Conservation (phyloP, 2,888 invertebrate species). For the Elmis aenea region DNA sequence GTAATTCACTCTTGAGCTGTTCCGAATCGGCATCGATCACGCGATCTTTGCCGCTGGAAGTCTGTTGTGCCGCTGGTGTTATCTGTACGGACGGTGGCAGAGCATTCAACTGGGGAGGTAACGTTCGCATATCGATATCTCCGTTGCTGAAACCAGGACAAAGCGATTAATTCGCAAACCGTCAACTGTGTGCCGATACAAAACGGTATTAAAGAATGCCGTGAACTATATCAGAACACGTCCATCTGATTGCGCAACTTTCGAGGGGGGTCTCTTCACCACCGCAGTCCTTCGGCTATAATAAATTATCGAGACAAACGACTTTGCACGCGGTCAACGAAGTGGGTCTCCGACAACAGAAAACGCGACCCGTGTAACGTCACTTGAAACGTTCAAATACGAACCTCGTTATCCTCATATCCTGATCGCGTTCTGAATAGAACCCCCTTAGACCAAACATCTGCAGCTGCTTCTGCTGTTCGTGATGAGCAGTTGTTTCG, state of each 20-base stretch:
- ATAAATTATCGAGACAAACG: too few relatives aligned
- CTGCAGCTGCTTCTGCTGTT: slow-evolving; percentile 21
- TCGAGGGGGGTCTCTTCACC: too few relatives aligned
- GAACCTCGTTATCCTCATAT: slow-evolving; percentile 43
- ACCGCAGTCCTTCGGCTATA: too few relatives aligned
- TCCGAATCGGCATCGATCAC: slow-evolving; percentile 24
- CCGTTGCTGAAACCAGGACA: slow-evolving; percentile 42
- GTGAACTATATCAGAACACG: too few relatives aligned
- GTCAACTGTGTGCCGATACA: too few relatives aligned
- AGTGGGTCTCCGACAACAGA: too few relatives aligned
- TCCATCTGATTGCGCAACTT: too few relatives aligned
- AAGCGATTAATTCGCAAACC: slow-evolving; percentile 4
- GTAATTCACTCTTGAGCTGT: slow-evolving; percentile 30
- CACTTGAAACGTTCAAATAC: too few relatives aligned
- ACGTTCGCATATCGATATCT: slow-evolving; percentile 45
- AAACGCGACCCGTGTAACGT: too few relatives aligned
- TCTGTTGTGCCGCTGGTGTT: slow-evolving; percentile 4
- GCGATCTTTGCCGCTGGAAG: background rate
- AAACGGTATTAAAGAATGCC: too few relatives aligned
- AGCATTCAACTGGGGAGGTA: slow-evolving; percentile 29
- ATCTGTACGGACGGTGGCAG: slow-evolving; percentile 12
- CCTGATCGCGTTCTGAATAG: slow-evolving; percentile 38
- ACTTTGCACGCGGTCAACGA: too few relatives aligned
- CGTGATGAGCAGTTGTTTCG: too few relatives aligned
- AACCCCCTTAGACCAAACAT: slow-evolving; percentile 33